Conservation (phyloP, 2,888 invertebrate species). For the Caenorhabditis zanzibari region DNA sequence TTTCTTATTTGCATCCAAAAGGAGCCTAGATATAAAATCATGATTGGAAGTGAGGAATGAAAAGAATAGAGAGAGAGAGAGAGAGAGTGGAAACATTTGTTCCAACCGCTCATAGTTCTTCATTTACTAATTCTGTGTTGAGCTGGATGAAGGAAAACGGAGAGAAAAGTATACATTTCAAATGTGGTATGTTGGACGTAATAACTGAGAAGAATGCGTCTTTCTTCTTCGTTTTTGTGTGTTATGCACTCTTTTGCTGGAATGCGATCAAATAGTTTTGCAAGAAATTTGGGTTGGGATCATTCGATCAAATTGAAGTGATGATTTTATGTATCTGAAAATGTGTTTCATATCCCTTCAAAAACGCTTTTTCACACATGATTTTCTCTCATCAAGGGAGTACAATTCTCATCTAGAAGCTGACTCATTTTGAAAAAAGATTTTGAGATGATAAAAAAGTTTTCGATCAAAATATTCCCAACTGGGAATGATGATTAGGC, state of each 20-base stretch:
- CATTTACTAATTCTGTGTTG: constrained; percentile 33
- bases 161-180: constrained; percentile 55
- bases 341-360: background rate
- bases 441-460: background rate
- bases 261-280: constrained; percentile 13
- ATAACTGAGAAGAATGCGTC: constrained; percentile 7
- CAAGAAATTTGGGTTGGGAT: background rate
- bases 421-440: constrained; percentile 10
- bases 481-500: background rate
- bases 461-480: constrained; percentile 11
- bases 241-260: constrained; percentile 24
- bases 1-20: background rate
- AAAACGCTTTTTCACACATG: constrained; percentile 8
- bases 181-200: constrained; percentile 38
- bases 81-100: constrained; percentile 46
- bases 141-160: constrained; percentile 4
- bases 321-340: constrained; percentile 28
- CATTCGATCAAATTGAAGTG: constrained; percentile 11
- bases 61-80: background rate
- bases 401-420: background rate
- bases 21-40: background rate
- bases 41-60: background rate
- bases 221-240: constrained; percentile 4
- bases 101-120: constrained; percentile 21
- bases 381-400: background rate